phyloP scores from a whole-genome alignment of 1,140 invertebrate species.

The fruit fly (Drosophila melanogaster) region Release_6_plus_ISO1_MT NT_033779.5:1580501-1581000 shows the following conservation, averaged over 20 bases:
- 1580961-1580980: not conserved
- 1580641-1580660: conserved; percentile 12
- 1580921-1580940: not conserved
- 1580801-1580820: conserved; percentile 5
- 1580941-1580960: not conserved
- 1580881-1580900: conserved; percentile 64
- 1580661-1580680: conserved; percentile 38
- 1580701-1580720: conserved; percentile 59
- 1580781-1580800: conserved; percentile 1
- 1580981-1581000: conserved; percentile 40
- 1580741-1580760: conserved; percentile 74
- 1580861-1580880: conserved; percentile 81
- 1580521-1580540: not conserved
- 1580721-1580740: conserved; percentile 42
- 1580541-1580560: not conserved
- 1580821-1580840: conserved; percentile 20
- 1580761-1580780: conserved; percentile 61
- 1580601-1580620: conserved; percentile 13
- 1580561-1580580: conserved; percentile 1
- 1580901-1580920: conserved; percentile 22
- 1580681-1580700: conserved; percentile 29
- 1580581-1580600: conserved; percentile 18
- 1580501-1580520: not conserved
- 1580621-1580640: conserved; percentile 38
- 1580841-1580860: conserved; percentile 62